Evolutionary conservation across 2,888 invertebrate genomes (phyloP), one percentile per base, ranked within the genome.

Genomic region (Diadegma fenestrale): DNA sequence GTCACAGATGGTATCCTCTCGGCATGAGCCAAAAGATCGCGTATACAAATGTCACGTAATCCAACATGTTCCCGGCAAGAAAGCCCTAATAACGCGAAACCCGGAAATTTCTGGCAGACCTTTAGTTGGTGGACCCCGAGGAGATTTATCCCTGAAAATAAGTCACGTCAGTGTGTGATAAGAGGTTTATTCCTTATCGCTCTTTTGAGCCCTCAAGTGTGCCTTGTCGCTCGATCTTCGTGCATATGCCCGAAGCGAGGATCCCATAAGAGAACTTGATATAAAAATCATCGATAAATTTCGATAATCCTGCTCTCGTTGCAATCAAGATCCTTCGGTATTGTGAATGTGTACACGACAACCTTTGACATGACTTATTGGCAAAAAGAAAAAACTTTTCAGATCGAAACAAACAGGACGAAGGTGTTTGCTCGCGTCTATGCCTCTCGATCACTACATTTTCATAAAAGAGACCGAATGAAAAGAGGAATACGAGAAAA

Each of bases 351-450:
- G 17, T 58, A 33, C 5, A 26, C 22, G 19, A 66, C 17, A 54
- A 78, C 45, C 37, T 48, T 73, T 73, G 72, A 68, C 78, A 78
- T 73, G 58, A 72, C 64, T 82, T 68, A 73, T 73, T 71, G 51
- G 41, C 41, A 61, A 37, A 19, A 61, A 43, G 19, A 69, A 79
- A 79, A 79, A 79, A 58, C 66, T 54, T 19, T 30, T 54, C 48
- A 43, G 69, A 69, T 37, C 58, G 10, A 63, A 73, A 63, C 68
- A 19, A 79, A 63, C 48, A 33, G 17, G 68, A 72, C 51, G 71
- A 72, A 48, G 37, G 41, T 37, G 61, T 26, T 26, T 1, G 37
- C 8, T 10, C 10, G 8, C 10, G 8, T 37, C 33, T 8, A 6
- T 17, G 43, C 26, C 58, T 61, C 61, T 61, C 43, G 43, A 41